These are phyloP conservation scores for Trichacis sp. DNA, from an alignment of 2,888 invertebrate genomes.

Conservation along the genomic window DNA sequence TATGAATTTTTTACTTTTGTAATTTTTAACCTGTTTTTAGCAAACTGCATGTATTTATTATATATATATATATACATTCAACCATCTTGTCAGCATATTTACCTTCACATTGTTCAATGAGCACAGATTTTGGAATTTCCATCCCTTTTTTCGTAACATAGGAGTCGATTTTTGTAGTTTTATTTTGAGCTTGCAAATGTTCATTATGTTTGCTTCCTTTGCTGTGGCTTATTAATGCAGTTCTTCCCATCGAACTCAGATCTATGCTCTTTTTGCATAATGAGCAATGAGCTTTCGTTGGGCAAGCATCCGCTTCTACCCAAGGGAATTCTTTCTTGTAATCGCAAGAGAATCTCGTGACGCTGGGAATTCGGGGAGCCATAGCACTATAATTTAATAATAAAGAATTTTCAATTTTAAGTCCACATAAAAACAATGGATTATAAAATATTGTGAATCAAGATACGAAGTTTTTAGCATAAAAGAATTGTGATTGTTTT, in stretches of 20 bases:
- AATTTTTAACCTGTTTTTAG: too few relatives aligned
- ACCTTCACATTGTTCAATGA: background rate
- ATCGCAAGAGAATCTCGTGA: background rate
- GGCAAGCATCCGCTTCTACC: background rate
- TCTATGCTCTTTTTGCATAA: slow-evolving; percentile 1
- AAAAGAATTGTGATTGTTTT: too few relatives aligned
- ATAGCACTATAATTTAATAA: slow-evolving; percentile 4
- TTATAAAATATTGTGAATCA: too few relatives aligned
- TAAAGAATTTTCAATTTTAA: too few relatives aligned
- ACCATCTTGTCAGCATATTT: background rate
- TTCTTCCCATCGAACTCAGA: background rate
- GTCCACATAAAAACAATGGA: too few relatives aligned
- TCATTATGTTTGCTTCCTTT: slow-evolving; percentile 5
- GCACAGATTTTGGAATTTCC: background rate
- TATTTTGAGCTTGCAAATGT: background rate
- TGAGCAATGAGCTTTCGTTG: slow-evolving; percentile 6
- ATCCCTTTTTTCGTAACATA: background rate
- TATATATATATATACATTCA: too few relatives aligned
- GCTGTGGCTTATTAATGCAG: slow-evolving; percentile 2
- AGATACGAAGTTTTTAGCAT: too few relatives aligned
- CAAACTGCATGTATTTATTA: too few relatives aligned
- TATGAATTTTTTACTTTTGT: too few relatives aligned
- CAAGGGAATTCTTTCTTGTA: slow-evolving; percentile 6
- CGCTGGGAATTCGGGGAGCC: background rate
- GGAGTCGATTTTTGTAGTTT: background rate